phyloP scores from a whole-genome alignment of 2,888 invertebrate species.

The Chloroclysta siterata region DNA sequence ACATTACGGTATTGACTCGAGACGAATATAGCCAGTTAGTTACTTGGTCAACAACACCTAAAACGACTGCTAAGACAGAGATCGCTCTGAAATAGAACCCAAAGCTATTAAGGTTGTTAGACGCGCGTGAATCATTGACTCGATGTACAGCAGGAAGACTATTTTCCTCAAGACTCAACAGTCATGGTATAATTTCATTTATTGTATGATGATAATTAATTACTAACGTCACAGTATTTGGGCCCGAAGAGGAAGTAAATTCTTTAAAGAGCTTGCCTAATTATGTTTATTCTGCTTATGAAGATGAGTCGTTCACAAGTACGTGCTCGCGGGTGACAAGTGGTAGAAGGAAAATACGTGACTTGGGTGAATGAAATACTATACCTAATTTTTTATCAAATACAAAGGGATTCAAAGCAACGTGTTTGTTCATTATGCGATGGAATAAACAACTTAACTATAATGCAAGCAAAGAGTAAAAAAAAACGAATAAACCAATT shows the following conservation, averaged over 20 bases:
- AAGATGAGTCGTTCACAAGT: constrained; percentile 27
- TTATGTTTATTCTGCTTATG: constrained; percentile 9
- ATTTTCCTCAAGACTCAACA: constrained; percentile 10
- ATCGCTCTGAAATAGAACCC: constrained; percentile 28
- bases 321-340: constrained; percentile 43
- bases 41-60: constrained; percentile 28
- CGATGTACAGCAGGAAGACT: constrained; percentile 4
- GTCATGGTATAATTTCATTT: background rate
- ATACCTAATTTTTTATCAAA: background rate
- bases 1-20: constrained; percentile 8
- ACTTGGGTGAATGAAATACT: constrained; percentile 35
- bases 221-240: constrained; percentile 6
- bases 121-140: constrained; percentile 27
- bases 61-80: constrained; percentile 23
- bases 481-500: too few species aligned
- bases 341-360: constrained; percentile 44
- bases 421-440: background rate
- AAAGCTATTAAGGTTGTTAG: constrained; percentile 19
- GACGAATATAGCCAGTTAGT: constrained; percentile 11
- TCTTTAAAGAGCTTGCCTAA: background rate
- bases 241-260: background rate
- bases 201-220: background rate
- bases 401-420: background rate
- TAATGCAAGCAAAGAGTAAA: too few species aligned
- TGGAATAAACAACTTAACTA: too few species aligned